These are phyloP conservation scores for Eriosoma lanigerum DNA, from an alignment of 1,140 invertebrate species.

Conservation along the genomic window DNA sequence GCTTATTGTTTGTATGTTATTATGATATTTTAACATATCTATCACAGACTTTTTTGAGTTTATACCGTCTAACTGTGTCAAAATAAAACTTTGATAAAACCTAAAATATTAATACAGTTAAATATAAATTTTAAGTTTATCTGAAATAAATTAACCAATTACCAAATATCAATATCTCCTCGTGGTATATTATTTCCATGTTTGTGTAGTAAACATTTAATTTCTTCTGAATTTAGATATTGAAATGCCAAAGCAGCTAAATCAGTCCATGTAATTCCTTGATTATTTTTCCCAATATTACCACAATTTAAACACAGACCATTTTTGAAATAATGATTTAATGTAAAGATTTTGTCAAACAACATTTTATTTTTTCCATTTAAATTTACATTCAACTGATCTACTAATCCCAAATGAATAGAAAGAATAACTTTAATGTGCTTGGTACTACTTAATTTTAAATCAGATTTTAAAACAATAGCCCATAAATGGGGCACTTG, in stretches of 20 bases:
- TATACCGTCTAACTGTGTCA: background rate
- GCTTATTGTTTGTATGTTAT: constrained; percentile 6
- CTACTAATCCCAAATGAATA: constrained; percentile 48
- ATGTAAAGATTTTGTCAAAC: constrained; percentile 50
- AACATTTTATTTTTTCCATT: constrained; percentile 20
- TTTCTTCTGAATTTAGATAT: constrained; percentile 56
- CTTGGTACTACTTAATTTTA: constrained; percentile 1
- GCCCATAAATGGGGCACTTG: constrained; percentile 26
- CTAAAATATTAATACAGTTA: constrained; percentile 16
- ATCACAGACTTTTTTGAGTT: background rate
- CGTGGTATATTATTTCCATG: constrained; percentile 57
- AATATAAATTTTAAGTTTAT: background rate
- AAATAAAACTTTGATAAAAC: constrained; percentile 48
- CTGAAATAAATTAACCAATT: constrained; percentile 19
- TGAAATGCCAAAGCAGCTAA: constrained; percentile 57
- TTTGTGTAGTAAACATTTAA: constrained; percentile 57
- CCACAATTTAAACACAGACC: constrained; percentile 58
- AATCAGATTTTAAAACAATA: background rate
- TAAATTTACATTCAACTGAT: constrained; percentile 34
- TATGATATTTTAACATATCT: constrained; percentile 8
- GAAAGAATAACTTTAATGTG: constrained; percentile 31
- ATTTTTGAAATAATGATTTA: constrained; percentile 55
- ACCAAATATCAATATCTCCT: constrained; percentile 44
- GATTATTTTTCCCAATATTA: constrained; percentile 54
- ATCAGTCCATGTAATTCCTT: constrained; percentile 57